These are phyloP conservation scores for Catostomus latipinnis DNA, from an alignment of 2,797 vertebrate genomes.

Conservation along the genomic window DNA sequence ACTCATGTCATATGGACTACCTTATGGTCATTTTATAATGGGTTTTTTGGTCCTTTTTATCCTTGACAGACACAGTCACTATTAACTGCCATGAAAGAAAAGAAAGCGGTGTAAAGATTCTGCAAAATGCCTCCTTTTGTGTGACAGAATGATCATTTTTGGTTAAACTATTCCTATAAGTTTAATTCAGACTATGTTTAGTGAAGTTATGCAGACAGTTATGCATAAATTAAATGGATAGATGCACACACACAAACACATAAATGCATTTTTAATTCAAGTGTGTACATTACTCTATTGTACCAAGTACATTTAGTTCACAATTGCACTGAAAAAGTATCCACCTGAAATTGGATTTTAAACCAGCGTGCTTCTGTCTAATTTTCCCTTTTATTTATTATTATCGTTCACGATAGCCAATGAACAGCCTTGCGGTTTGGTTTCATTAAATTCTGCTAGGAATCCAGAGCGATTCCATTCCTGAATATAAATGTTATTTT, in stretches of 20 bases:
- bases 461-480: slow-evolving; percentile 45
- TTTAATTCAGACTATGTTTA: background rate
- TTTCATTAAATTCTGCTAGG: slow-evolving; percentile 49
- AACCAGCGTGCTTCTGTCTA: background rate
- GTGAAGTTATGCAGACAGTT: background rate
- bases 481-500: slow-evolving; percentile 62
- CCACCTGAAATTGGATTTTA: slow-evolving; percentile 30
- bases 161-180: background rate
- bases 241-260: background rate
- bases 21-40: no score
- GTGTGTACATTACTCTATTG: slow-evolving; percentile 20
- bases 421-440: slow-evolving; percentile 20
- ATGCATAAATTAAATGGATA: background rate
- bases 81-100: no score
- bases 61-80: no score
- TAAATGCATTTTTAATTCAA: background rate
- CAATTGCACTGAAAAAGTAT: slow-evolving; percentile 10
- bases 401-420: slow-evolving; percentile 10
- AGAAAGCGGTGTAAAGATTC: no score
- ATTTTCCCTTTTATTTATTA: slow-evolving; percentile 12
- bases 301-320: slow-evolving; percentile 1
- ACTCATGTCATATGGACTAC: no score
- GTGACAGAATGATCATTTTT: background rate
- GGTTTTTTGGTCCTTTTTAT: no score
- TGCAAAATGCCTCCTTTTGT: no score